Evolutionary conservation across 2,888 invertebrate species (phyloP).

Genomic region (Cephus pulcher): DNA sequence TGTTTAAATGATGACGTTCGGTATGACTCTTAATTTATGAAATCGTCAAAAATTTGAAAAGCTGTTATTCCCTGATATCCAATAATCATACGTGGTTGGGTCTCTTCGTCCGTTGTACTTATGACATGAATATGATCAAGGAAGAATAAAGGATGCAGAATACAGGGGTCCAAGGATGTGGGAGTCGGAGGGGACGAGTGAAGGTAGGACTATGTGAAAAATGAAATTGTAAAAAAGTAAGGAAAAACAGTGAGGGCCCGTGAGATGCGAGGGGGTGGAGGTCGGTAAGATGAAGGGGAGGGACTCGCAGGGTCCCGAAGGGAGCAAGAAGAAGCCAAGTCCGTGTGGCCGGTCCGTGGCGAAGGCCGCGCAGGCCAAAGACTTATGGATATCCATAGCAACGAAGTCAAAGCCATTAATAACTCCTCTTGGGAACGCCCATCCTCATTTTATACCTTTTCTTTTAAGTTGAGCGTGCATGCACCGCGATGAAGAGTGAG

Average conservation of each 20-base stretch:
- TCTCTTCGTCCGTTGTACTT: no score
- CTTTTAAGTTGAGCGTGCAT: conserved; percentile 63
- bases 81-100: no score
- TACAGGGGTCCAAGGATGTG: background rate
- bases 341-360: conserved; percentile 21
- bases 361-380: conserved; percentile 54
- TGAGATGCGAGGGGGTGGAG: no score
- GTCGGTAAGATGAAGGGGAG: background rate
- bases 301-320: background rate
- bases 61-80: no score
- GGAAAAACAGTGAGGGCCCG: no score
- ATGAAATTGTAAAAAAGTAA: no score
- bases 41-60: no score
- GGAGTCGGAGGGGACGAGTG: background rate
- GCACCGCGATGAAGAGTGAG: conserved; percentile 25
- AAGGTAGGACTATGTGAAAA: no score
- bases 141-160: no score
- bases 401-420: conserved; percentile 67
- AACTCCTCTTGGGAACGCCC: conserved; percentile 64
- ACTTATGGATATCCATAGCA: conserved; percentile 67
- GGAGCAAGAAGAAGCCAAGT: conserved; percentile 7
- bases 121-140: no score
- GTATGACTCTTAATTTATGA: no score
- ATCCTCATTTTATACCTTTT: conserved; percentile 64
- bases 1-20: no score